These are phyloP conservation scores for Samia ricini DNA, from an alignment of 1,140 invertebrate species.

Conservation along the genomic window DNA sequence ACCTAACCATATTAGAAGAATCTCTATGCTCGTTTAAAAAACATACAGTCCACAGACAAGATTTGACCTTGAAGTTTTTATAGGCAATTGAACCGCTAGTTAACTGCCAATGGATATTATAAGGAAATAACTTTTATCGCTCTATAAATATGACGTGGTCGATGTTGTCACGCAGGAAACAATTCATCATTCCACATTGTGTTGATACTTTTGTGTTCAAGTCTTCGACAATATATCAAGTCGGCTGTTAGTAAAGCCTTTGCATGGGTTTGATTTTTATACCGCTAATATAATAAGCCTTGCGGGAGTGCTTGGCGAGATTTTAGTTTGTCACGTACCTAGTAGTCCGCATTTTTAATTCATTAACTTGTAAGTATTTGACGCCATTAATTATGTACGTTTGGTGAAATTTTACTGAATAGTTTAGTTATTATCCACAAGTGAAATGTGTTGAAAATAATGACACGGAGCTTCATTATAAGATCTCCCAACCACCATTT, in stretches of 20 bases:
- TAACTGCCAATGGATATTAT: background rate
- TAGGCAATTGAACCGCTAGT: constrained; percentile 1
- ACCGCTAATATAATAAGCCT: no score
- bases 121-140: background rate
- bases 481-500: no score
- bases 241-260: background rate
- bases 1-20: background rate
- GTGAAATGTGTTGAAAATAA: no score
- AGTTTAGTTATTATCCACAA: no score
- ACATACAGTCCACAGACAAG: background rate
- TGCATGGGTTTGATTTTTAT: background rate
- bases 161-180: background rate
- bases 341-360: no score
- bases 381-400: no score
- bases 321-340: no score
- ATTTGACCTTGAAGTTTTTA: background rate
- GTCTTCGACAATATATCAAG: background rate
- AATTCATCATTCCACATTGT: background rate
- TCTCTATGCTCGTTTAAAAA: background rate
- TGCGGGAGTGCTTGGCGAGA: no score
- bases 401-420: no score
- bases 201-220: background rate
- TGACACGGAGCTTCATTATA: no score
- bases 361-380: no score
- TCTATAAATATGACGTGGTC: background rate